A percentile compares a stretch with the other conserved stretches of the same genome.
Evolutionary conservation across 2,797 vertebrate genomes (phyloP).

Genomic region (Clangula hyemalis): DNA sequence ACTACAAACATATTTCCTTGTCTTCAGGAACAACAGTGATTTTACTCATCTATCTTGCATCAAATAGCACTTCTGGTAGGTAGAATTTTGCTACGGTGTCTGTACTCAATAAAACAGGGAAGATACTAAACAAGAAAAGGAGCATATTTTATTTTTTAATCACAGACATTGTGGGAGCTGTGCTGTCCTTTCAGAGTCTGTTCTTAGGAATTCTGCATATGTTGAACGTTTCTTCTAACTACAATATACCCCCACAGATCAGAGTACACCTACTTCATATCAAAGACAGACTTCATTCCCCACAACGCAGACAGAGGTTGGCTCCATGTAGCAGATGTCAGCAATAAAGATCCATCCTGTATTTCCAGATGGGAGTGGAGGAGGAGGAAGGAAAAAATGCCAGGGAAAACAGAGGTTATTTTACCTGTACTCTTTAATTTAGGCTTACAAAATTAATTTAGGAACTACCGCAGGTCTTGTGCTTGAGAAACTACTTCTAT

Average conservation of each 20-base stretch:
- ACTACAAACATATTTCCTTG: background rate
- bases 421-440: background rate
- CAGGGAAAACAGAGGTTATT: conserved; percentile 10
- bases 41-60: background rate
- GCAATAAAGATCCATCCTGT: conserved; percentile 94
- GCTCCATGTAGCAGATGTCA: conserved; percentile 98
- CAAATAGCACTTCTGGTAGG: background rate
- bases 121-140: background rate
- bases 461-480: background rate
- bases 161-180: background rate
- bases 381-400: background rate
- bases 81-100: background rate
- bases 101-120: background rate
- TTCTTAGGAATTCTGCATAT: background rate
- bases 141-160: background rate
- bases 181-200: background rate
- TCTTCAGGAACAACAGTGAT: background rate
- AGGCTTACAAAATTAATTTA: background rate
- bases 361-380: background rate
- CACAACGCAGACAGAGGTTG: conserved; percentile 96
- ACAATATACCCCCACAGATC: background rate
- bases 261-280: conserved; percentile 93
- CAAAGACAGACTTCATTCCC: conserved; percentile 99
- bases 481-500: background rate
- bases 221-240: background rate